Conservation (phyloP, 2,797 vertebrate genomes). For the Oreochromis mossambicus region DNA sequence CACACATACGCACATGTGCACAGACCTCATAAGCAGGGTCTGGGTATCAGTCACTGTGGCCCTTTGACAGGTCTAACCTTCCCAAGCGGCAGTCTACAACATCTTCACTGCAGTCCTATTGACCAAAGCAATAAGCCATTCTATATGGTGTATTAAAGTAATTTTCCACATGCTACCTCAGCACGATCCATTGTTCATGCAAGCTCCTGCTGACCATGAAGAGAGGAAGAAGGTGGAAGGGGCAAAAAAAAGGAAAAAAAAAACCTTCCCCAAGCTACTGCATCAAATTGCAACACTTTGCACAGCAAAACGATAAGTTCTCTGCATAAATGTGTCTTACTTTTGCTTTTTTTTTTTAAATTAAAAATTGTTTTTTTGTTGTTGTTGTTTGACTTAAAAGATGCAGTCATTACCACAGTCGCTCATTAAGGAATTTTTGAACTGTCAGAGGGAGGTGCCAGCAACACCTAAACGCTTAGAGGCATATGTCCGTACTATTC, state of each 20-base stretch:
- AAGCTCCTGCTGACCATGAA: slow-evolving; percentile 94
- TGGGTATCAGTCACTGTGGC: slow-evolving; percentile 90
- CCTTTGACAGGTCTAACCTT: slow-evolving; percentile 97
- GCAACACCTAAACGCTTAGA: slow-evolving; percentile 80
- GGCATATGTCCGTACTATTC: slow-evolving; percentile 81
- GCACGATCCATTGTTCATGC: slow-evolving; percentile 99
- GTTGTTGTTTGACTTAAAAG: slow-evolving; percentile 75
- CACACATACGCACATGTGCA: slow-evolving; percentile 34
- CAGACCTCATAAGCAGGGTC: slow-evolving; percentile 90
- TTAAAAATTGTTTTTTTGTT: background rate
- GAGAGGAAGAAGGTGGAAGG: background rate
- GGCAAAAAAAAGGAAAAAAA: background rate
- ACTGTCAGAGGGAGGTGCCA: slow-evolving; percentile 77
- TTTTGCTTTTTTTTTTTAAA: slow-evolving; percentile 46
- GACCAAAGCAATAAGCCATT: slow-evolving; percentile 99
- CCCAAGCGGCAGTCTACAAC: slow-evolving; percentile 93
- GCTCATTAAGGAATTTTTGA: slow-evolving; percentile 84
- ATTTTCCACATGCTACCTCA: slow-evolving; percentile 99
- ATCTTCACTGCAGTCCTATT: slow-evolving; percentile 96
- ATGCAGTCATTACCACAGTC: slow-evolving; percentile 84
- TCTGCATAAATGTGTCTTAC: slow-evolving; percentile 51
- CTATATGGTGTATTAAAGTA: slow-evolving; percentile 99
- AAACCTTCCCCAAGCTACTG: slow-evolving; percentile 61
- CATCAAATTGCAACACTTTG: slow-evolving; percentile 92
- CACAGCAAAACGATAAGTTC: slow-evolving; percentile 85